Conservation (phyloP, 2,888 invertebrate species). For the Saturnia pavonia region DNA sequence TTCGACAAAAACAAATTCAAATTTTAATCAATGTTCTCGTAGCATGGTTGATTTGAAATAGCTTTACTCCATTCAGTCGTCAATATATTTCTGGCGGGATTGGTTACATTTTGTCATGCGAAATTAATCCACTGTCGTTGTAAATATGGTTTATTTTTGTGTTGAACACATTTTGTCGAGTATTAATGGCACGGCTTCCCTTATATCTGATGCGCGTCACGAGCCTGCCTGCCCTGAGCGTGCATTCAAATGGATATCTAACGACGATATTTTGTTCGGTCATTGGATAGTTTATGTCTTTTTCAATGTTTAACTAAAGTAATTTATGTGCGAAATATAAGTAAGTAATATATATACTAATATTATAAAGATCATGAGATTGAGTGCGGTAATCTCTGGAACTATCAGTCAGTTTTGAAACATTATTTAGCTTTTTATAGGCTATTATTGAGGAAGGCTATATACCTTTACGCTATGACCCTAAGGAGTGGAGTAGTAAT, state of each 20-base stretch:
- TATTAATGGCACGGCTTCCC: conserved; percentile 15
- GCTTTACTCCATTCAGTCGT: conserved; percentile 44
- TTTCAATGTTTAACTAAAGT: not conserved
- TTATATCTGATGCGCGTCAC: conserved; percentile 52
- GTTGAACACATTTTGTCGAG: not conserved
- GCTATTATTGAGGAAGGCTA: too few species aligned
- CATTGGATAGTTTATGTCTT: conserved; percentile 31
- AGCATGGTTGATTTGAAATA: conserved; percentile 50
- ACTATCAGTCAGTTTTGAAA: too few species aligned
- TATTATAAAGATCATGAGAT: too few species aligned
- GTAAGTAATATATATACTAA: too few species aligned
- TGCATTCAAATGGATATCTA: conserved; percentile 56
- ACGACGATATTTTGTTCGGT: conserved; percentile 49
- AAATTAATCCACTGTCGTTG: conserved; percentile 14
- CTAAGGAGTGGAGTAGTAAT: too few species aligned
- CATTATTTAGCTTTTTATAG: too few species aligned
- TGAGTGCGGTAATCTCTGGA: too few species aligned
- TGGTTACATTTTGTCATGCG: conserved; percentile 23
- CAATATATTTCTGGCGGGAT: conserved; percentile 33
- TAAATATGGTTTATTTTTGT: conserved; percentile 23
- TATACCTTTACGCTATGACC: too few species aligned
- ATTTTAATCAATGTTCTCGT: conserved; percentile 50
- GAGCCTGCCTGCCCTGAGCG: conserved; percentile 36
- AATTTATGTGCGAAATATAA: not conserved
- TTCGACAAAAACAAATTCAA: conserved; percentile 49